phyloP scores from a whole-genome alignment of 2,888 invertebrate genomes.

The Heliconius ismenius region DNA sequence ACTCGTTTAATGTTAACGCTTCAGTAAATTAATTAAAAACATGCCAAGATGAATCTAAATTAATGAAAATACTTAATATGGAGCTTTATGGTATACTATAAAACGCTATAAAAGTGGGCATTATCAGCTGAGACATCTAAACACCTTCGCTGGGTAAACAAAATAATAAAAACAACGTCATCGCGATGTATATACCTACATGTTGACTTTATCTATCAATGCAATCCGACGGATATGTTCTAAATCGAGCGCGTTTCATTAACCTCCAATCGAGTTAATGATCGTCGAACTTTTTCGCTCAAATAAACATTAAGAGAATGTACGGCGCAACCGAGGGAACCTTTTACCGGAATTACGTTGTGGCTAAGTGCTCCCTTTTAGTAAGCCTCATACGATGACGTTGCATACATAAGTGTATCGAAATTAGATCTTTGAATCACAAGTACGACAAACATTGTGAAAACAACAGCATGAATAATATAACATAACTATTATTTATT shows the following conservation, averaged over 20 bases:
- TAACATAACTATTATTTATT: neutral
- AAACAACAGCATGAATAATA: neutral
- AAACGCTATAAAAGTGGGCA: slow-evolving; percentile 23
- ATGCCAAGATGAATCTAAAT: slow-evolving; percentile 3
- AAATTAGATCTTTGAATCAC: slow-evolving; percentile 26
- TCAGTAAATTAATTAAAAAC: slow-evolving; percentile 13
- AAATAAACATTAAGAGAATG: slow-evolving; percentile 77
- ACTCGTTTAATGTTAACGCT: neutral
- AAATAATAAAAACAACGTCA: slow-evolving; percentile 31
- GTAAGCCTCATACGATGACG: slow-evolving; percentile 43
- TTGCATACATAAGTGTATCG: slow-evolving; percentile 38
- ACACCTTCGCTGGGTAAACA: slow-evolving; percentile 24
- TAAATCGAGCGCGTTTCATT: slow-evolving; percentile 68
- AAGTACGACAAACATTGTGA: neutral
- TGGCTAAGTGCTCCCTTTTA: slow-evolving; percentile 68
- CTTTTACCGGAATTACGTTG: slow-evolving; percentile 76
- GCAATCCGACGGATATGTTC: slow-evolving; percentile 53
- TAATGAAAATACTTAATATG: slow-evolving; percentile 9
- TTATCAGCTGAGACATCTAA: slow-evolving; percentile 28
- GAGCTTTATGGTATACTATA: neutral
- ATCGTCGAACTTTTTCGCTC: slow-evolving; percentile 75
- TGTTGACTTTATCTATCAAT: slow-evolving; percentile 25
- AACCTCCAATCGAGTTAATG: slow-evolving; percentile 73
- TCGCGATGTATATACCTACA: slow-evolving; percentile 11
- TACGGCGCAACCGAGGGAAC: slow-evolving; percentile 61